phyloP scores from a whole-genome alignment of 2,113 vertebrate genomes.

The Saiga tatarica region DNA sequence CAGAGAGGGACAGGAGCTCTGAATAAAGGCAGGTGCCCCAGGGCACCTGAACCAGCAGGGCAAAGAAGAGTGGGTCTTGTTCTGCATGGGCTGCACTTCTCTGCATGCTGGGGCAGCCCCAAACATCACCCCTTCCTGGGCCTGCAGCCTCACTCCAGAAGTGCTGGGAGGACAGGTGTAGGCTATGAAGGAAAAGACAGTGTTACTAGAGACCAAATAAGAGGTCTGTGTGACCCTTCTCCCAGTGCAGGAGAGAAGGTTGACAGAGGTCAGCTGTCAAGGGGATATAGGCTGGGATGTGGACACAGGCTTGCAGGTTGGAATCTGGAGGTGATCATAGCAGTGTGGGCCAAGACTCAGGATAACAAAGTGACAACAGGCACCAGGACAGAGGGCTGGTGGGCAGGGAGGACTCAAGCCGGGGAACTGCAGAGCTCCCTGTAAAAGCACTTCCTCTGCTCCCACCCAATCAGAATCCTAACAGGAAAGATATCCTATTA shows the following conservation, averaged over 20 bases:
- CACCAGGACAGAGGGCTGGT: background rate
- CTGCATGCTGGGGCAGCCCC: no score
- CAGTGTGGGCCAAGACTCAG: no score
- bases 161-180: background rate
- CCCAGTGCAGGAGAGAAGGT: background rate
- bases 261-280: background rate
- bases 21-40: background rate
- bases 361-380: background rate
- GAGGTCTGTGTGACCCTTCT: background rate
- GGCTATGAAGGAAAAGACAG: background rate
- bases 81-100: background rate
- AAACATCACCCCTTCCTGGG: background rate
- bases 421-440: background rate
- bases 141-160: background rate
- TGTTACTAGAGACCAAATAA: background rate
- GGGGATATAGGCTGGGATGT: background rate
- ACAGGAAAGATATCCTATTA: background rate
- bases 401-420: background rate
- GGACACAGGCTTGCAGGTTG: background rate
- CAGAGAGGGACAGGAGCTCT: background rate
- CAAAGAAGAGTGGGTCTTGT: background rate
- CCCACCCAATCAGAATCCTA: background rate
- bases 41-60: background rate
- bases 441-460: background rate
- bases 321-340: background rate